Percentiles rank a stretch among this genome's conserved stretches.
Evolutionary conservation across 2,797 vertebrate species (phyloP).

Genomic region (Heteromormyrus szaboi): DNA sequence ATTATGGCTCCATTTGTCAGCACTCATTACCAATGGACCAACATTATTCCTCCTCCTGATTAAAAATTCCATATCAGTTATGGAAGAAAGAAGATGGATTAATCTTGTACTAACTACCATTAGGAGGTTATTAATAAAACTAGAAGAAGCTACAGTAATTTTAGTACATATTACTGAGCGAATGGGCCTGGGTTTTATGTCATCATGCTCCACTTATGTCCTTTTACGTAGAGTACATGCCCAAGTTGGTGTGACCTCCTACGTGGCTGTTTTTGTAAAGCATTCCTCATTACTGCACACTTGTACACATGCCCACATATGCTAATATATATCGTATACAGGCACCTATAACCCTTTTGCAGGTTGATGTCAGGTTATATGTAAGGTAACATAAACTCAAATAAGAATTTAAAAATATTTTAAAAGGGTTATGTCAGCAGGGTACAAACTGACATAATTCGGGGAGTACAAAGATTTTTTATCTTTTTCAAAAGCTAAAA

Average conservation of each 20-base stretch:
- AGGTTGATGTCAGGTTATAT: background rate
- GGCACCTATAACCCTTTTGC: background rate
- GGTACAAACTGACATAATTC: background rate
- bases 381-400: background rate
- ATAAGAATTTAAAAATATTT: background rate
- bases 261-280: background rate
- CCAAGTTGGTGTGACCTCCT: background rate
- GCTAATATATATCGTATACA: background rate
- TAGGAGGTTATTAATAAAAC: slow-evolving; percentile 25
- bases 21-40: slow-evolving; percentile 33
- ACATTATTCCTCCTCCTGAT: slow-evolving; percentile 37
- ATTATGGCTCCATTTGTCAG: slow-evolving; percentile 29
- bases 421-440: background rate
- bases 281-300: background rate
- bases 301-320: background rate
- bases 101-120: slow-evolving; percentile 33
- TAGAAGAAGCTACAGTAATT: slow-evolving; percentile 19
- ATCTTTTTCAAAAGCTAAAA: background rate
- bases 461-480: background rate
- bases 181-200: slow-evolving; percentile 12
- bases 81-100: slow-evolving; percentile 36
- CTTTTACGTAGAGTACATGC: background rate
- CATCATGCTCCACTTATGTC: slow-evolving; percentile 4
- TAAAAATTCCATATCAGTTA: slow-evolving; percentile 46
- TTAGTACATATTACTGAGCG: slow-evolving; percentile 2